Conservation (phyloP, 2,888 invertebrate genomes). For the Seira ritae region DNA sequence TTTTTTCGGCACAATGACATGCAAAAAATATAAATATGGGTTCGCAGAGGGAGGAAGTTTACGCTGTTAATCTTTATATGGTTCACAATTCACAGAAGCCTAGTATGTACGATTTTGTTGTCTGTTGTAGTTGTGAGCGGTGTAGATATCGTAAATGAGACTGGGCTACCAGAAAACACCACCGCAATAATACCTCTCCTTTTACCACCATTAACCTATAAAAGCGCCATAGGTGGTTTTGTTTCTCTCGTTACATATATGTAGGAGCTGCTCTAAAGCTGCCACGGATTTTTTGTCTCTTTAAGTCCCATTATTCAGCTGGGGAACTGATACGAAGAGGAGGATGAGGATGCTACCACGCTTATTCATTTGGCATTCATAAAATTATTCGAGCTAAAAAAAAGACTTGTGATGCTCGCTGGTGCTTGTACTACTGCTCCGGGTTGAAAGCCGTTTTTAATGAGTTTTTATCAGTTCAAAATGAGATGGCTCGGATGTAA, state of each 20-base stretch:
- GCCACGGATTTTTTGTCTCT: neutral
- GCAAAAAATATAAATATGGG: neutral
- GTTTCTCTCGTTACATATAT: neutral
- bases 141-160: neutral
- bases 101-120: no score
- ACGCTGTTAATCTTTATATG: neutral
- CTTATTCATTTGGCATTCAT: slow-evolving; percentile 35
- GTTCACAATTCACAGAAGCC: no score
- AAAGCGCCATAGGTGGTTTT: slow-evolving; percentile 52
- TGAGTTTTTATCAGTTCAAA: neutral
- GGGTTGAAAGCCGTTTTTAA: neutral
- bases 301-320: no score
- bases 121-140: no score
- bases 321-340: slow-evolving; percentile 12
- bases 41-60: no score
- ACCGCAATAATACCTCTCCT: neutral
- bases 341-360: slow-evolving; percentile 13
- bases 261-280: neutral
- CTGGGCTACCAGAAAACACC: neutral
- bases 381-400: slow-evolving; percentile 9
- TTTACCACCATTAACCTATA: slow-evolving; percentile 45
- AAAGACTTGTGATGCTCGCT: neutral
- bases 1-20: neutral
- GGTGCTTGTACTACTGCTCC: neutral
- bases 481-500: neutral